Conservation (phyloP, 2,797 vertebrate genomes). For the Sebastes nivosus region DNA sequence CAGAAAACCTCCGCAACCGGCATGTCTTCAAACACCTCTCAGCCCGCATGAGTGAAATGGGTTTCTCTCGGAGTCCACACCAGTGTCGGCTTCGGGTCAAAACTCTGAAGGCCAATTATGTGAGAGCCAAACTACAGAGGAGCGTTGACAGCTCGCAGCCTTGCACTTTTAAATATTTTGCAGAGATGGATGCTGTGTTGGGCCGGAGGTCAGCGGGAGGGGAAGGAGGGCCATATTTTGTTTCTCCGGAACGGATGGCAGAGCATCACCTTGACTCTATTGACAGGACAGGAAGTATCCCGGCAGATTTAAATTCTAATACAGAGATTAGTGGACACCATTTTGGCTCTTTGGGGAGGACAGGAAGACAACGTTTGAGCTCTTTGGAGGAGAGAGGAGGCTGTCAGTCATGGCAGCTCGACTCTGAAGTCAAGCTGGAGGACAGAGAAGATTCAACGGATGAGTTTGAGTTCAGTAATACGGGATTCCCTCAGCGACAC, state of each 20-base stretch:
- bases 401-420: not conserved
- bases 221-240: not conserved
- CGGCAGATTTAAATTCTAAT: not conserved
- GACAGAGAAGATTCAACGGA: conserved; percentile 54
- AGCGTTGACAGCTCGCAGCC: conserved; percentile 52
- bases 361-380: not conserved
- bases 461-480: conserved; percentile 48
- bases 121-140: conserved; percentile 61
- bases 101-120: conserved; percentile 75
- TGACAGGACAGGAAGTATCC: not conserved
- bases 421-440: conserved; percentile 62
- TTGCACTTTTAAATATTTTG: conserved; percentile 68
- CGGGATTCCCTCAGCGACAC: conserved; percentile 1
- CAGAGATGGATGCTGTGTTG: conserved; percentile 72
- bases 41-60: conserved; percentile 70
- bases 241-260: not conserved
- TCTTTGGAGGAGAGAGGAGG: conserved; percentile 25
- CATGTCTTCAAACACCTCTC: conserved; percentile 76
- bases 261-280: not conserved
- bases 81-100: conserved; percentile 74
- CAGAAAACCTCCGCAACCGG: conserved; percentile 72
- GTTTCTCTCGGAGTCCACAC: conserved; percentile 67
- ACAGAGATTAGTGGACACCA: not conserved
- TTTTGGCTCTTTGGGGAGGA: not conserved
- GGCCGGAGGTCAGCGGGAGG: conserved; percentile 27